Percentiles rank a stretch among this genome's conserved stretches.
phyloP scores from a whole-genome alignment of 2,888 invertebrate genomes.

The Neocrepidodera transversa region DNA sequence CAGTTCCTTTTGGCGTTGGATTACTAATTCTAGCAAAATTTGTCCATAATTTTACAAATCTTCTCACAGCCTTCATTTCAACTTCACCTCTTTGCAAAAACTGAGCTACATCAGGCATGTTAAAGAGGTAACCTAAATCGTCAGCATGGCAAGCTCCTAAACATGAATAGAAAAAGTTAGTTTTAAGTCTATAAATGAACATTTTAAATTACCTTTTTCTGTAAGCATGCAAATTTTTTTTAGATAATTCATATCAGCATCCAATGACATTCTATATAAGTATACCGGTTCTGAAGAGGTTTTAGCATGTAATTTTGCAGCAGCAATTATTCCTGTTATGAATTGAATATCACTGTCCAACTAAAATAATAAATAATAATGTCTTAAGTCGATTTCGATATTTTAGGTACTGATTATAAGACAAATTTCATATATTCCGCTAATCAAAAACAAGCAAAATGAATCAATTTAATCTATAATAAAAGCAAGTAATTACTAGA shows the following conservation, averaged over 20 bases:
- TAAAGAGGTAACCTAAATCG: slow-evolving; percentile 36
- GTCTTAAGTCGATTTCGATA: no score
- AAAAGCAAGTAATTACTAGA: no score
- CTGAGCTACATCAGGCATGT: neutral
- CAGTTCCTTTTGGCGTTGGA: slow-evolving; percentile 39
- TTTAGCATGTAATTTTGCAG: slow-evolving; percentile 19
- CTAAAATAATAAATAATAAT: slow-evolving; percentile 13
- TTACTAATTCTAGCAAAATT: slow-evolving; percentile 48
- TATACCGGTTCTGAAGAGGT: slow-evolving; percentile 25
- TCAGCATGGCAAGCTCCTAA: slow-evolving; percentile 35
- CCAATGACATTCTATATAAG: slow-evolving; percentile 29
- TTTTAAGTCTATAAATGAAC: no score
- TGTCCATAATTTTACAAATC: slow-evolving; percentile 49
- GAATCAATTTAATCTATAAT: no score
- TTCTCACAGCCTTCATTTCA: slow-evolving; percentile 34
- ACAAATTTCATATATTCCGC: no score
- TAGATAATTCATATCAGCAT: slow-evolving; percentile 24
- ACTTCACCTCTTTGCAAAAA: neutral
- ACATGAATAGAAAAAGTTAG: no score
- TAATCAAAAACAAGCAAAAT: no score
- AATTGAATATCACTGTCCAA: slow-evolving; percentile 10
- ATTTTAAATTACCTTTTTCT: neutral
- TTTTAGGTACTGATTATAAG: no score
- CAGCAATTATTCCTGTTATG: slow-evolving; percentile 19
- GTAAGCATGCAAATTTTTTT: slow-evolving; percentile 2